A percentile compares a stretch with the other conserved stretches of the same genome.
These are phyloP conservation scores for Coptotermes formosanus DNA, from an alignment of 1,140 invertebrate genomes.

Conservation along the genomic window DNA sequence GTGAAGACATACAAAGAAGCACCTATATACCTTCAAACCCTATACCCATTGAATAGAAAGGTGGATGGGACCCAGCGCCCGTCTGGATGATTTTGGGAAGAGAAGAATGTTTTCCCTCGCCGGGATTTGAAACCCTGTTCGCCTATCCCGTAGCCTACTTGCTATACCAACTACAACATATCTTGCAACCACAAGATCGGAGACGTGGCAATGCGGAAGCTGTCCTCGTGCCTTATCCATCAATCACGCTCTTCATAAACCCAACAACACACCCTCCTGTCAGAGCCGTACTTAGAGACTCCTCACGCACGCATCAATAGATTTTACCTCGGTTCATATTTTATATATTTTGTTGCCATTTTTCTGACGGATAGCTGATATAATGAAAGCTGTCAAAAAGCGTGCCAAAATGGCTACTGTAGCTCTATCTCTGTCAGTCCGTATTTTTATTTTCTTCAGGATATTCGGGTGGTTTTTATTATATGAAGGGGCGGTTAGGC, in stretches of 20 bases:
- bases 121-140: too few relatives aligned
- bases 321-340: neutral
- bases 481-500: neutral
- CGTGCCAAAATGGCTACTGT: neutral
- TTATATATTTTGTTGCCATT: constrained; percentile 15
- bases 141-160: too few relatives aligned
- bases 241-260: neutral
- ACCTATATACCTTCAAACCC: too few relatives aligned
- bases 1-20: too few relatives aligned
- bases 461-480: neutral
- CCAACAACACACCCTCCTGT: neutral
- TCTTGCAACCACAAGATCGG: too few relatives aligned
- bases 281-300: neutral
- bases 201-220: neutral
- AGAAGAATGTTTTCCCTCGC: too few relatives aligned
- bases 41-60: too few relatives aligned
- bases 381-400: constrained; percentile 16
- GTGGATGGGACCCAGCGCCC: too few relatives aligned
- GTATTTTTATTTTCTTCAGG: neutral
- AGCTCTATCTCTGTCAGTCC: neutral
- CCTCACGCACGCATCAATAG: constrained; percentile 3
- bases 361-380: constrained; percentile 14
- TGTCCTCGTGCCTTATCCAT: constrained; percentile 10
- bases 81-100: too few relatives aligned
- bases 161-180: too few relatives aligned